Base-by-base conservation (phyloP, 2,888 invertebrate genomes). In the Chaetoderma sp. region DNA sequence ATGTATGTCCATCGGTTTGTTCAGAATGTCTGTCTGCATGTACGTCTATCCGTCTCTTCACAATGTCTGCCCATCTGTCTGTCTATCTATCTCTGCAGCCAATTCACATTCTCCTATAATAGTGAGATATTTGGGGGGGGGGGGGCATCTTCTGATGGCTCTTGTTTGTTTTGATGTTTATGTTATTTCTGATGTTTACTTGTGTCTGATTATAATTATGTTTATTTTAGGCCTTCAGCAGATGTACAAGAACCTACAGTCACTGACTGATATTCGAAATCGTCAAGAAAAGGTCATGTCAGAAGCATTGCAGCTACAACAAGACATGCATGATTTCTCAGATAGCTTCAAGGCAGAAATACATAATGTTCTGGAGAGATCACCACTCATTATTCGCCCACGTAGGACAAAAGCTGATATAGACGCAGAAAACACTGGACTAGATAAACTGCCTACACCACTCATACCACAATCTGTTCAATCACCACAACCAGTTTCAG, bases 201-300 rank as follows among this genome's bases (percentile, higher is more conserved):
- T n/a, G n/a, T n/a, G n/a, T n/a, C n/a, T n/a, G n/a, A n/a, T n/a
- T n/a, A n/a, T n/a, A n/a, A n/a, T n/a, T n/a, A n/a, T n/a, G n/a
- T n/a, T n/a, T n/a, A n/a, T n/a, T n/a, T n/a, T n/a, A n/a, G n/a
- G 52, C 2, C 89, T 94, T 81, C 93, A 94, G 73, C 90, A 95
- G 68, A 92, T 95, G 81, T 92, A 92, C 50, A 94, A 94, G 82
- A 94, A 94, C 83, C 89, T 93, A 74, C 90, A 90, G 50, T 88
- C 90, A 0, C 89, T 94, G 65, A 90, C 91, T 45, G 90, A 90
- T 52, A 87, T 95, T 58, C 90, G 91, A 62, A 89, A 89, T 49
- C 90, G 92, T 23, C 92, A 93, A 74, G 86, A 89, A 4, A 87
- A 88, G 21, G 89, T 94, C 16, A 88, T 90, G 74, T 88, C 88